Evolutionary conservation across 1,140 invertebrate species (phyloP).

Genomic region (Episyrphus balteatus): DNA sequence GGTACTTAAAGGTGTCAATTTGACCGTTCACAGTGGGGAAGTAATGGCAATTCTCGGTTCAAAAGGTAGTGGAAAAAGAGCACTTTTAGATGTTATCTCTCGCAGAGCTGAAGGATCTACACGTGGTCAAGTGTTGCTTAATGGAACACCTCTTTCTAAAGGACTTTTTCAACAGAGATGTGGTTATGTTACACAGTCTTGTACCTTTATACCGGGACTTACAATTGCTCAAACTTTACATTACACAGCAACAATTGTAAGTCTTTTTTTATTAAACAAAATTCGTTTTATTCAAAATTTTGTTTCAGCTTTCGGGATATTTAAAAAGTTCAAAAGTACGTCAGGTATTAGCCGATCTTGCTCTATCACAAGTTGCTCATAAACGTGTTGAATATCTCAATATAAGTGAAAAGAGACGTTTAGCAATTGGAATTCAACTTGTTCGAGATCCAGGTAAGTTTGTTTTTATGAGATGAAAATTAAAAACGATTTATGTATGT

Average conservation of each 20-base stretch:
- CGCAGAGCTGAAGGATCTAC: slow-evolving; percentile 59
- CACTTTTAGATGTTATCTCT: slow-evolving; percentile 80
- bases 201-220: slow-evolving; percentile 68
- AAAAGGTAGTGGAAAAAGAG: slow-evolving; percentile 87
- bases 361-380: slow-evolving; percentile 73
- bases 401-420: slow-evolving; percentile 69
- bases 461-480: slow-evolving; percentile 33
- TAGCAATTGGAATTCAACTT: slow-evolving; percentile 77
- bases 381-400: slow-evolving; percentile 67
- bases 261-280: slow-evolving; percentile 1
- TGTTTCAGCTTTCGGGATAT: slow-evolving; percentile 51
- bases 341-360: slow-evolving; percentile 81
- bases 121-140: slow-evolving; percentile 74
- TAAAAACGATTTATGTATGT: no score
- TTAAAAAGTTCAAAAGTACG: slow-evolving; percentile 61
- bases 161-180: slow-evolving; percentile 74
- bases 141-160: slow-evolving; percentile 67
- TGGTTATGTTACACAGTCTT: slow-evolving; percentile 73
- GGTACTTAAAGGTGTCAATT: slow-evolving; percentile 82
- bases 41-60: slow-evolving; percentile 85
- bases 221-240: slow-evolving; percentile 76
- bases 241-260: slow-evolving; percentile 65
- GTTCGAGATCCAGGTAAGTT: slow-evolving; percentile 63
- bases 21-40: slow-evolving; percentile 81
- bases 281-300: no score